Conservation (phyloP, 2,113 vertebrate genomes). For the Prunella himalayana region DNA sequence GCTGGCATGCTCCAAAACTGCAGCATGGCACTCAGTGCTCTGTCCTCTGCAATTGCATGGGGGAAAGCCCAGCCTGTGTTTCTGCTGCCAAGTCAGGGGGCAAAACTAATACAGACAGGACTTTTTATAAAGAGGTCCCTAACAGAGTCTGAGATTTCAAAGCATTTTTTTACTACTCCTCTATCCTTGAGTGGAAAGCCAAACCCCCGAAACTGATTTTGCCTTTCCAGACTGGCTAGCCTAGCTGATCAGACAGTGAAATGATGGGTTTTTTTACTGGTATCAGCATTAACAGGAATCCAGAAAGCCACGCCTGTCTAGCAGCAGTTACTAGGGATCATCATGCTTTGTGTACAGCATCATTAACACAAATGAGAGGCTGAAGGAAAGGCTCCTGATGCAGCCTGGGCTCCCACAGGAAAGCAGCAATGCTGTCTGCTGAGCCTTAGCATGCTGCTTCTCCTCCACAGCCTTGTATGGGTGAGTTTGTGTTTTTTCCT, state of each 20-base stretch:
- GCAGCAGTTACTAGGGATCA: not conserved
- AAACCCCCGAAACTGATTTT: not conserved
- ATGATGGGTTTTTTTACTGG: not conserved
- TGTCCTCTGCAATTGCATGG: fast-evolving
- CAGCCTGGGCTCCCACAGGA: not conserved
- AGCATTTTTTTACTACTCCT: not conserved
- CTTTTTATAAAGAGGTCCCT: not conserved
- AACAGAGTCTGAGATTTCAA: not conserved
- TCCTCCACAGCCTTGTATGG: not conserved
- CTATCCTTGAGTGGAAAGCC: not conserved
- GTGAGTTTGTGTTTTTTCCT: not conserved
- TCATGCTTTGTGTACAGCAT: not conserved
- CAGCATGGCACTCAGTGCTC: fast-evolving
- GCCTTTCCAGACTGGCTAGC: not conserved
- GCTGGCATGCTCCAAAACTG: fast-evolving
- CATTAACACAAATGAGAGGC: not conserved
- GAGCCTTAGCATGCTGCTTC: not conserved
- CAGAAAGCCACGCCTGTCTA: not conserved
- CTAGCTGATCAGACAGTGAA: not conserved
- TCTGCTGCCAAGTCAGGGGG: not conserved
- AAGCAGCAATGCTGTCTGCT: not conserved
- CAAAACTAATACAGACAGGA: not conserved
- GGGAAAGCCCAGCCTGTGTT: not conserved
- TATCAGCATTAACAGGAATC: not conserved
- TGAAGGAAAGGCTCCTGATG: not conserved